Percentiles rank a stretch among this genome's conserved stretches.
phyloP scores from a whole-genome alignment of 2,797 vertebrate genomes.

The Danio jaintianensis region DNA sequence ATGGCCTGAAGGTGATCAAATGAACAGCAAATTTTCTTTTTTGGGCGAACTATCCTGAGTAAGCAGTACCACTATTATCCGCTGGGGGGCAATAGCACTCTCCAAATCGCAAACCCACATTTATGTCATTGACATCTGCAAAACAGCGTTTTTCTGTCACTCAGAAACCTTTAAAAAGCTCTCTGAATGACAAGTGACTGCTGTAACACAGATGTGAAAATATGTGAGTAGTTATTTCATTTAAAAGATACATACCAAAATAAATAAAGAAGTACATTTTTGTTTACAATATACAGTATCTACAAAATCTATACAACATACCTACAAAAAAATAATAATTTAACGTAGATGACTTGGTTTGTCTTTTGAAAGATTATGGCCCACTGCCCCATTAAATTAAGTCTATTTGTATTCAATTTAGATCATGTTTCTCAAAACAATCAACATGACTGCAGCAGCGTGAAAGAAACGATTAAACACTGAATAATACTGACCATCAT shows the following conservation, averaged over 20 bases:
- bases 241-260: constrained; percentile 21
- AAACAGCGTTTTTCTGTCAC: background rate
- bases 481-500: constrained; percentile 36
- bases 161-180: background rate
- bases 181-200: constrained; percentile 30
- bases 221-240: background rate
- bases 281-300: constrained; percentile 44
- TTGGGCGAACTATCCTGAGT: too few species aligned
- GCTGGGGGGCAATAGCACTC: constrained; percentile 21
- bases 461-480: constrained; percentile 42
- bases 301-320: constrained; percentile 40
- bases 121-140: background rate
- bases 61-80: constrained; percentile 2
- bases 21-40: too few species aligned
- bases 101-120: background rate
- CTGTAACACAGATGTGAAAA: constrained; percentile 21
- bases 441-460: constrained; percentile 6
- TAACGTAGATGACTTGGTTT: background rate
- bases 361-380: background rate
- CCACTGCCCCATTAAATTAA: background rate
- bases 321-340: constrained; percentile 26
- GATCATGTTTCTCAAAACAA: constrained; percentile 32
- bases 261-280: constrained; percentile 28
- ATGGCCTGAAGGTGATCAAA: too few species aligned
- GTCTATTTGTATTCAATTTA: constrained; percentile 37